Base-by-base conservation (phyloP, 2,113 vertebrate genomes). In the Seriola dumerili region DNA sequence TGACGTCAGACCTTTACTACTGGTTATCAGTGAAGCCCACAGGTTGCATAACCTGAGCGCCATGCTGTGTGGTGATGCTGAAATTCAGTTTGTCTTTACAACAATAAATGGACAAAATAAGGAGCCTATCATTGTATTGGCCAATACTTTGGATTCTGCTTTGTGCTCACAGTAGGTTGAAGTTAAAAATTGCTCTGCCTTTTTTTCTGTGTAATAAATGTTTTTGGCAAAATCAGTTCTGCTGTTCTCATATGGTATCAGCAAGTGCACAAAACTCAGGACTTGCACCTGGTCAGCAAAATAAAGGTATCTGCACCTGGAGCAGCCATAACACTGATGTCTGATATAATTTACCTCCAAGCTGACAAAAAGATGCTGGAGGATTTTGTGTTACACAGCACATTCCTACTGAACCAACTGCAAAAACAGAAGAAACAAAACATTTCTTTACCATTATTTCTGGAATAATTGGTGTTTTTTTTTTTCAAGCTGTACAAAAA, bases 41-140 rank as follows among this genome's bases (percentile, higher is more conserved):
- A 62, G 61, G 65, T 83, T 88, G 63, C 66, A 54, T 57, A 50
- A 76, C 61, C 64, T 21, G 25, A 71, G 38, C 4, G 23, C 73
- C 14, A 9, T 36, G 25, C 66, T 21, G 44, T 76, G 70, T 25
- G 65, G 29, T 21, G 6, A 58, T 79, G 68, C 57, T 78, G 75
- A 61, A 89, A 83, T 76, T 46, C 65, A 71, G 50, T 89, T 90
- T 83, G 73, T 87, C 65, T 78, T 80, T 42, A 46, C 17, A 70
- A 58, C 50, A 79, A 19, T 34, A 78, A 78, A 71, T 23, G 8
- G 25, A 63, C 12, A 61, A 50, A 78, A 76, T 32, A 23, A 34
- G 10, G 36, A 62, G 54, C 7, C 23, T 79, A 21, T 64, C 23
- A 38, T 32, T 58, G 8, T 23, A 65, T 76, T 76, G 66, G 71